A percentile compares a stretch with the other conserved stretches of the same genome.
phyloP scores from a whole-genome alignment of 1,140 invertebrate species.

The Sarcophaga peregrina region DNA sequence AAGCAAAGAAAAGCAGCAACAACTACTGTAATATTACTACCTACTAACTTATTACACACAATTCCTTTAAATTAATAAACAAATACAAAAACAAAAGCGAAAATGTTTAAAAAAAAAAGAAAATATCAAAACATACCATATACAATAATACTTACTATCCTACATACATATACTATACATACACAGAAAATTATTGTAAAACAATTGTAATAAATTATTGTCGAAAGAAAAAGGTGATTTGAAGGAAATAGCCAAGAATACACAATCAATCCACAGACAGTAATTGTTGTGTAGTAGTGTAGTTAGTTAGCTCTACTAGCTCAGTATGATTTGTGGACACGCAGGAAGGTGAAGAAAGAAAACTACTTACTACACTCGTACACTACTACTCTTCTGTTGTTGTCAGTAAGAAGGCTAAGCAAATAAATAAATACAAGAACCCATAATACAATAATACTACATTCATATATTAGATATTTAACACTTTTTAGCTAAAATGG shows the following conservation, averaged over 20 bases:
- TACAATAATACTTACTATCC: background rate
- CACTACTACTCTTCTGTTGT: too few species aligned
- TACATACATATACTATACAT: background rate
- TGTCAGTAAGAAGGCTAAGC: too few species aligned
- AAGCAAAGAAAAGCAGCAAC: conserved; percentile 3
- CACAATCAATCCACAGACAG: too few species aligned
- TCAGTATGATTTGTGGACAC: too few species aligned
- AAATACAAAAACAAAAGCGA: background rate
- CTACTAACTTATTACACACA: conserved; percentile 2
- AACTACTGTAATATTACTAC: background rate
- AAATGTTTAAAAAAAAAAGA: background rate
- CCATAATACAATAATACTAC: background rate
- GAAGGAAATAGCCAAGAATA: background rate
- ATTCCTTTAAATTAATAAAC: conserved; percentile 1
- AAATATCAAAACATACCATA: background rate
- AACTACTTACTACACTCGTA: too few species aligned
- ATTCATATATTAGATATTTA: conserved; percentile 7
- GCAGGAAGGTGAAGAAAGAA: too few species aligned
- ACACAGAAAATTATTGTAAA: background rate
- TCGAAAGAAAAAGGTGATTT: too few species aligned
- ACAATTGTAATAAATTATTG: too few species aligned
- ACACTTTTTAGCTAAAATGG: background rate
- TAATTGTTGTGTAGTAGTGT: background rate
- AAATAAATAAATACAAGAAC: too few species aligned
- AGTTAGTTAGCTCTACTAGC: background rate